These are phyloP conservation scores for Panthera tigris DNA, from an alignment of 2,113 vertebrate species.

Conservation along the genomic window DNA sequence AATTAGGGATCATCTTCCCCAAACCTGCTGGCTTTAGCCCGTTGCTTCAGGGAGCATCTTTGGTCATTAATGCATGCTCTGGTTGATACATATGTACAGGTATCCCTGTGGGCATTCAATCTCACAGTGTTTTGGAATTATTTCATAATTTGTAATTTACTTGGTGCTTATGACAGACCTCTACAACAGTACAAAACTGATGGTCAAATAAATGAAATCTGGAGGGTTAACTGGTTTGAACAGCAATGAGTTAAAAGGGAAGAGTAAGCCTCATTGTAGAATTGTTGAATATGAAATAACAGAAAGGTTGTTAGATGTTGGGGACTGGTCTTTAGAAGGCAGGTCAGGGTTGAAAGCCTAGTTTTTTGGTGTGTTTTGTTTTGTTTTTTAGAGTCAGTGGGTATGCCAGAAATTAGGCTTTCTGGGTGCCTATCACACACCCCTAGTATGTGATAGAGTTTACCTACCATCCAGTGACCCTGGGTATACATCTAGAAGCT, in stretches of 20 bases:
- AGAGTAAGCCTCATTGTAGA: background rate
- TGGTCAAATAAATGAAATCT: background rate
- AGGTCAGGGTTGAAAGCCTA: background rate
- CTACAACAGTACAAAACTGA: background rate
- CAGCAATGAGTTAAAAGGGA: background rate
- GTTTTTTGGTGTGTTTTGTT: background rate
- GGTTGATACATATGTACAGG: background rate
- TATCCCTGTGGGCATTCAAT: background rate
- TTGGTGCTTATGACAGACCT: background rate
- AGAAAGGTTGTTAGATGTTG: background rate
- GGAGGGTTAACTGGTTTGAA: background rate
- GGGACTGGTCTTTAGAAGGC: background rate
- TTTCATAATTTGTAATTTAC: background rate
- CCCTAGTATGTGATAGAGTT: background rate
- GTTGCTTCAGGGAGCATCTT: background rate
- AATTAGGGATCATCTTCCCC: background rate
- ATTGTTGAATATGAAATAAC: background rate
- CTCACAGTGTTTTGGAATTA: background rate
- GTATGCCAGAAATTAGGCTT: background rate
- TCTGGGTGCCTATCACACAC: no score
- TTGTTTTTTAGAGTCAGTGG: background rate
- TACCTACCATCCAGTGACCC: background rate
- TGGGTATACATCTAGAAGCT: background rate
- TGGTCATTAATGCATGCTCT: background rate
- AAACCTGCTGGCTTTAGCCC: background rate